These are phyloP conservation scores for Mactromeris polynyma DNA, from an alignment of 2,888 invertebrate genomes.

Conservation along the genomic window DNA sequence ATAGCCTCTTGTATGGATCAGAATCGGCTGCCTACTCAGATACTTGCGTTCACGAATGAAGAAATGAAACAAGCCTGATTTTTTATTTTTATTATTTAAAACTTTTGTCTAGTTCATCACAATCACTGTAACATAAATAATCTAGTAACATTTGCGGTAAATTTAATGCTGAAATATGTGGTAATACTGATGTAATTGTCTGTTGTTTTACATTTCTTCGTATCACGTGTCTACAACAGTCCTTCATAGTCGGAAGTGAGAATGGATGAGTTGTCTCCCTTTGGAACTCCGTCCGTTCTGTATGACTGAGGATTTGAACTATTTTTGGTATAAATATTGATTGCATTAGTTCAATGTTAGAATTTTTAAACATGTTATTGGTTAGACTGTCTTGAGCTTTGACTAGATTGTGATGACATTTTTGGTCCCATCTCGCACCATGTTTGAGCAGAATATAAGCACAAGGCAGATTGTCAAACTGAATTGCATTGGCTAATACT, in stretches of 20 bases:
- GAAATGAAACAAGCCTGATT: no score
- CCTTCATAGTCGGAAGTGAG: conserved; percentile 11
- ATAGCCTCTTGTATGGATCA: no score
- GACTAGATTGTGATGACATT: conserved; percentile 16
- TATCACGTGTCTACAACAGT: conserved; percentile 46
- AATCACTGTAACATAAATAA: conserved; percentile 49
- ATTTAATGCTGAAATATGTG: conserved; percentile 20
- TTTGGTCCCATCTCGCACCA: conserved; percentile 42
- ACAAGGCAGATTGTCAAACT: conserved; percentile 40
- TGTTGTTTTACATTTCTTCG: conserved; percentile 12
- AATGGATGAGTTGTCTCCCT: neutral
- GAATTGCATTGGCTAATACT: conserved; percentile 27
- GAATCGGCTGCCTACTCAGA: no score
- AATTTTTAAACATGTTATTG: neutral
- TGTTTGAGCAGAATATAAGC: conserved; percentile 52
- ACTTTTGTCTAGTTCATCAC: neutral
- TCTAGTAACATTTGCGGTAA: conserved; percentile 35
- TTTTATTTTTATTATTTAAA: neutral
- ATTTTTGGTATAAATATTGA: conserved; percentile 20
- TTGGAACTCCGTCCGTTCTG: neutral
- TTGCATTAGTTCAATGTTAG: neutral
- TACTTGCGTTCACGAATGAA: no score
- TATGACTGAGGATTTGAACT: neutral
- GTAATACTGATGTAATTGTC: conserved; percentile 31
- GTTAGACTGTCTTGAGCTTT: neutral